Conservation (phyloP, 2,888 invertebrate species). For the Heliconius sara region DNA sequence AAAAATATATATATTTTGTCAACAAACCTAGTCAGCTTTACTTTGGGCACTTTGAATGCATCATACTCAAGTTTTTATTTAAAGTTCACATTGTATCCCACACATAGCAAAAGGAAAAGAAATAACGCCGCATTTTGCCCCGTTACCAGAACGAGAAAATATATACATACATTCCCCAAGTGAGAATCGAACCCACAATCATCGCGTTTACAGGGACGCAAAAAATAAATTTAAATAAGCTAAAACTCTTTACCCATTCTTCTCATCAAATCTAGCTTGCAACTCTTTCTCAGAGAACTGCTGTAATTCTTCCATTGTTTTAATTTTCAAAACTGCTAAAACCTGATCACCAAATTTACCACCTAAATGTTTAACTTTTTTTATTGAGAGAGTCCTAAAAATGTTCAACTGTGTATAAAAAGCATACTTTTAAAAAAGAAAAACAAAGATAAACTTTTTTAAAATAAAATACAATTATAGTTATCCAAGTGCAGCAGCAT, state of each 20-base stretch:
- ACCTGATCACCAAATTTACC: slow-evolving; percentile 96
- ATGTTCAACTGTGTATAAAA: too few relatives aligned
- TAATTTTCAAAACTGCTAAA: slow-evolving; percentile 88
- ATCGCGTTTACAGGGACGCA: not conserved
- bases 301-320: slow-evolving; percentile 90
- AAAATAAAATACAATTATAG: too few relatives aligned
- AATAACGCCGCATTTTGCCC: not conserved
- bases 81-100: not conserved
- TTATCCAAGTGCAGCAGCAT: too few relatives aligned
- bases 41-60: too few relatives aligned
- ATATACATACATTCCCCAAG: too few relatives aligned
- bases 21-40: too few relatives aligned
- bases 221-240: not conserved
- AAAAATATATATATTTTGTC: too few relatives aligned
- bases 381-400: slow-evolving; percentile 86
- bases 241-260: slow-evolving; percentile 88
- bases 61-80: too few relatives aligned
- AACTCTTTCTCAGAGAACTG: slow-evolving; percentile 89
- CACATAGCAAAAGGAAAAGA: not conserved
- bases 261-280: slow-evolving; percentile 90
- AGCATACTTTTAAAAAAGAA: too few relatives aligned
- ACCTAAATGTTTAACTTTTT: slow-evolving; percentile 95
- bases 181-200: too few relatives aligned
- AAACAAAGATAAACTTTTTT: too few relatives aligned
- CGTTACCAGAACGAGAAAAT: not conserved